phyloP scores from a whole-genome alignment of 2,797 vertebrate species.

The Agapornis canus region DNA sequence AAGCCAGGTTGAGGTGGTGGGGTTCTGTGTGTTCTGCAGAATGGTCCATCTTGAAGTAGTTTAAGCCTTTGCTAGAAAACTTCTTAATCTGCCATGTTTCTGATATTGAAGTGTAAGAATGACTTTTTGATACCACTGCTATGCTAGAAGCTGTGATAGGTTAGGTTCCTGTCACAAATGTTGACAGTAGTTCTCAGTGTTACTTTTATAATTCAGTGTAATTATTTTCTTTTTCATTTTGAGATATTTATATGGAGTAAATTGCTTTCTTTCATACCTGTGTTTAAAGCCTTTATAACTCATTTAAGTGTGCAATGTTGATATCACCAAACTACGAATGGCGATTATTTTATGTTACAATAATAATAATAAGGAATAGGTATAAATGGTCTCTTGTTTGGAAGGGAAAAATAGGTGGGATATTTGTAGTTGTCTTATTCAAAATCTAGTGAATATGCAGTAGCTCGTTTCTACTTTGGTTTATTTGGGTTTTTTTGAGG shows the following conservation, averaged over 20 bases:
- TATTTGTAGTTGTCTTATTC: background rate
- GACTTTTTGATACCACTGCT: background rate
- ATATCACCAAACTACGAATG: background rate
- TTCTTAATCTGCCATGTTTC: background rate
- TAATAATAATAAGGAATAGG: background rate
- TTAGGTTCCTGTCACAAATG: background rate
- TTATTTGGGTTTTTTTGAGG: background rate
- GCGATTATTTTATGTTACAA: background rate
- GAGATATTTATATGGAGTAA: background rate
- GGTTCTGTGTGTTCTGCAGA: background rate
- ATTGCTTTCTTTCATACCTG: background rate
- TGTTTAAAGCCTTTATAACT: background rate
- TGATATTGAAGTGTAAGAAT: background rate
- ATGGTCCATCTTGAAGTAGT: background rate
- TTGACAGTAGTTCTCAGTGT: background rate
- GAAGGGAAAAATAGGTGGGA: background rate
- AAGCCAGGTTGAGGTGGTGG: background rate
- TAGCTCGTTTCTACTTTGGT: background rate
- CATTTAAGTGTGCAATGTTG: background rate
- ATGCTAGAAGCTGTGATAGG: background rate
- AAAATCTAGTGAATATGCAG: background rate
- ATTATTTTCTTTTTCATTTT: background rate
- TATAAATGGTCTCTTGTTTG: background rate
- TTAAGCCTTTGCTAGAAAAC: background rate
- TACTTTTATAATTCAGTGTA: background rate